Evolutionary conservation across 2,888 invertebrate genomes (phyloP), one percentile per base, ranked within the genome.

Genomic region (Chrysolina oricalcia): DNA sequence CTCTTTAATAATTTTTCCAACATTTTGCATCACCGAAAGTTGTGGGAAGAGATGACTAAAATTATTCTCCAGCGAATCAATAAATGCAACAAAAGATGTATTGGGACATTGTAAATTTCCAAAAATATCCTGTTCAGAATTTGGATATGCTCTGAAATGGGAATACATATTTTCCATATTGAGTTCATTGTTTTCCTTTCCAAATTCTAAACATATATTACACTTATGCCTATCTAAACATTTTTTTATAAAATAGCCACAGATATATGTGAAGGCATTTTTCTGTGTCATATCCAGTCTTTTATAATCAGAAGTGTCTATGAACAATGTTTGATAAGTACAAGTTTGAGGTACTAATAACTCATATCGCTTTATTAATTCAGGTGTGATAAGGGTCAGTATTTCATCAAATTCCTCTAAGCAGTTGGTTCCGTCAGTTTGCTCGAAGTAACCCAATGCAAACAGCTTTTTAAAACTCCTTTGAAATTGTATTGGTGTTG

Each of bases 1-100:
- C 27, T 23, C 59, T 59, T 15, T 59, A 35, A 35, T 35, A 35
- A 56, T 56, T 63, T 40, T 41, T 63, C 40, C 63, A 17, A 63
- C 35, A 40, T 40, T 63, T 40, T n/a, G 63, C 63, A 21, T 63
- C 63, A 63, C n/a, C 23, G 9, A 63, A 19, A 63, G 63, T 35
- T 63, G n/a, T 63, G 63, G 27, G 15, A 35, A 63, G 40, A 63
- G 63, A 63, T 17, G 63, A 40, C 40, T 35, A 5, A 35, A 63
- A 63, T 63, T 27, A 63, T 40, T 63, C n/a, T 63, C 17, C 40
- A 63, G 15, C 17, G 63, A 63, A 17, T 40, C 40, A 35, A 56
- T 21, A 19, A 11, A 56, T 11, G 2, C 13, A 13, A 46, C 46
- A 46, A 46, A 46, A 46, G 46, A 46, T 46, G 46, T 4, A 46